Evolutionary conservation across 2,888 invertebrate genomes (phyloP), one percentile per base, ranked within the genome.

Genomic region (Dysmachus trigonus): DNA sequence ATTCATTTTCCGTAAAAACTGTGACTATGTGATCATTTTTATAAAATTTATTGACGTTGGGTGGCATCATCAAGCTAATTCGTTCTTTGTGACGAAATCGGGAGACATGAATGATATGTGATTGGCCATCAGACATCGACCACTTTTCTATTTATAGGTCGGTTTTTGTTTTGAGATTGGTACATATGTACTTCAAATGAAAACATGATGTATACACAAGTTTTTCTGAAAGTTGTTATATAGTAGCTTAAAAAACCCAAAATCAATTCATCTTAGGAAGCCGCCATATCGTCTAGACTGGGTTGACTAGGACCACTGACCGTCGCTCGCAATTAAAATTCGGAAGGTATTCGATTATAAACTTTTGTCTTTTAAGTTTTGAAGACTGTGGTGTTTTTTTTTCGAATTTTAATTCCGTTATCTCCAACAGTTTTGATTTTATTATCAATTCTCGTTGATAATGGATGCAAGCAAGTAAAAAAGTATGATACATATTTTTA

Each of bases 1-100:
- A 76, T 76, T 76, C 76, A 76, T 38, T 41, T 76, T 73, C 10
- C 22, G 62, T 62, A 62, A 62, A 35, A 73, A 73, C 73, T 31
- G 72, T 31, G 73, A 73, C 73, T 73, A 35, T n/a, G 33, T 31
- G 35, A 73, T 73, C 73, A 35, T 73, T 35, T 73, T 35, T 31
- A 0, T 62, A 27, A 62, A 62, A 62, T 62, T 62, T 62, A 62
- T 62, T 62, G 27, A 22, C 27, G 0, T 2, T 35, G 35, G 13
- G 73, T 33, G 31, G 73, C 35, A 73, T 73, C 35, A 73, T 73
- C 31, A 73, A 33, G 27, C 73, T n/a, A 31, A 18, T 31, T 31
- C 10, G 31, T 73, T 73, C 73, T 73, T 31, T 73, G 31, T 73
- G 31, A 33, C 13, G 35, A 33, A 35, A 33, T 73, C 73, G 73